A percentile compares a stretch with the other conserved stretches of the same genome.
Conservation (phyloP, 2,888 invertebrate genomes). For the Osedax fenrisi region DNA sequence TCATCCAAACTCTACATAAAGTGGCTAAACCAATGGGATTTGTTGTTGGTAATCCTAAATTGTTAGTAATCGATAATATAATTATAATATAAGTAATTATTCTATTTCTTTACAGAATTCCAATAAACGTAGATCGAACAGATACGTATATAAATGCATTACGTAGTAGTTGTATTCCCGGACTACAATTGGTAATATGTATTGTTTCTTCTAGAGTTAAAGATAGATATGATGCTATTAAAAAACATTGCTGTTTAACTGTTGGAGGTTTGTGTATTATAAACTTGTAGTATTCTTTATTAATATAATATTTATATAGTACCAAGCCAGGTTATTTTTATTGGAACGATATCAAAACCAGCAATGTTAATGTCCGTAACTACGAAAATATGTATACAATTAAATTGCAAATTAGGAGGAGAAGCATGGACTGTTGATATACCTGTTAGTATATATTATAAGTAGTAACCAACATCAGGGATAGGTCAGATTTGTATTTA, state of each 20-base stretch:
- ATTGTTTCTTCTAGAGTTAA: constrained; percentile 61
- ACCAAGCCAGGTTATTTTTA: constrained; percentile 52
- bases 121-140: constrained; percentile 36
- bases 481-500: too few species aligned
- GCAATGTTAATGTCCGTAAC: constrained; percentile 74
- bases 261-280: constrained; percentile 4
- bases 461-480: too few species aligned
- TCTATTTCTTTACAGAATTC: too few species aligned
- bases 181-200: constrained; percentile 50
- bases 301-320: too few species aligned
- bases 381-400: constrained; percentile 80
- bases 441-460: constrained; percentile 46
- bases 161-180: constrained; percentile 36
- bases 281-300: too few species aligned
- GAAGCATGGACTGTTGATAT: constrained; percentile 68
- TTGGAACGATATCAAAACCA: too few species aligned
- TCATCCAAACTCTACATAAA: constrained; percentile 41
- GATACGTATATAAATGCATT: constrained; percentile 39
- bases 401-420: constrained; percentile 83
- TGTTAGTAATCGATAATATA: constrained; percentile 40
- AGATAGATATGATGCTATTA: constrained; percentile 73
- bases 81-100: too few species aligned
- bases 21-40: constrained; percentile 50
- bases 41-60: constrained; percentile 38
- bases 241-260: constrained; percentile 57